Percentiles rank a stretch among this genome's conserved stretches.
These are phyloP conservation scores for Crenuchus spilurus DNA, from an alignment of 2,797 vertebrate species.

Conservation along the genomic window DNA sequence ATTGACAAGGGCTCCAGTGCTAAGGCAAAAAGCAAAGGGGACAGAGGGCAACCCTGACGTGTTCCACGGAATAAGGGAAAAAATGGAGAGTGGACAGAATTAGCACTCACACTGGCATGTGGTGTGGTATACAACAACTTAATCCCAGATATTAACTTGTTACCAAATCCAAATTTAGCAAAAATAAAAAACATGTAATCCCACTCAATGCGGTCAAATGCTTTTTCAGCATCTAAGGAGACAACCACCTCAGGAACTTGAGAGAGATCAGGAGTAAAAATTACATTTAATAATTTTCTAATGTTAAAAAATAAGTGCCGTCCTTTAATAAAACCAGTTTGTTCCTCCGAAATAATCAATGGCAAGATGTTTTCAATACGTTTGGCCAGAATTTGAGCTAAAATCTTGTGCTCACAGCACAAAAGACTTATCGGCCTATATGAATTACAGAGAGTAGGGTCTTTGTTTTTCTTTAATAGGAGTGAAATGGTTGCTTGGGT, in stretches of 20 bases:
- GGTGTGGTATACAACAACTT: not conserved
- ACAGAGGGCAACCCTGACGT: not conserved
- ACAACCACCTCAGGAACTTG: not conserved
- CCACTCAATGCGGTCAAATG: not conserved
- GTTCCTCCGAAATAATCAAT: not conserved
- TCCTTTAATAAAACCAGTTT: slow-evolving; percentile 11
- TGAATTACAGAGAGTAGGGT: not conserved
- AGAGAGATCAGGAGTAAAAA: not conserved
- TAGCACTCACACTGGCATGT: not conserved
- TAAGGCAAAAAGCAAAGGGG: not conserved
- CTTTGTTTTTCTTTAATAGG: not conserved
- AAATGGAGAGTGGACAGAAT: not conserved
- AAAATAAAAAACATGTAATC: slow-evolving; percentile 1
- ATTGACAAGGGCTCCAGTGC: slow-evolving; percentile 1
- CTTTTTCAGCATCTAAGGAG: not conserved
- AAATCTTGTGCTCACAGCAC: not conserved
- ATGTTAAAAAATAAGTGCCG: not conserved
- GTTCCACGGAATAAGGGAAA: not conserved
- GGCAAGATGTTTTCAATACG: not conserved
- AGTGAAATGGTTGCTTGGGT: not conserved
- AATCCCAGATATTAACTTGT: not conserved
- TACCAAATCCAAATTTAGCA: slow-evolving; percentile 3
- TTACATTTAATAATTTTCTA: not conserved
- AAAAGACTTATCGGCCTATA: not conserved
- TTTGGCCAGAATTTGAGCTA: too few relatives aligned